Evolutionary conservation across 2,888 invertebrate species (phyloP), one percentile per base, ranked within the genome.

Genomic region (Ptilodon capucinus): DNA sequence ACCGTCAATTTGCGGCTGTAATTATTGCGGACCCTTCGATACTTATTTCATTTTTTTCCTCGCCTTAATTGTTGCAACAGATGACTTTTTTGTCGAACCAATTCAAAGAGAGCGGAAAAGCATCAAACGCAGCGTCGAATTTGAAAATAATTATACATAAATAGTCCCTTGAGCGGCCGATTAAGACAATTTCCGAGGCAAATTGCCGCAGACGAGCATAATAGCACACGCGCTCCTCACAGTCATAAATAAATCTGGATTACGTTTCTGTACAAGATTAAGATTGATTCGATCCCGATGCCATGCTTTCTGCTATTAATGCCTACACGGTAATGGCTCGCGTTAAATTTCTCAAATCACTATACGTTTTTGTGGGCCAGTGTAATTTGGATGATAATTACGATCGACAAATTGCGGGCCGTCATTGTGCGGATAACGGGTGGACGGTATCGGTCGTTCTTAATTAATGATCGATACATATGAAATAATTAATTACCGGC

Each of bases 111-210:
- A 91, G 91, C 90, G 91, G 90, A 88, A 90, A 91, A 84, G 91
- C 91, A 91, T 91, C 91, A 91, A 91, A 91, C 88, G 82, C 77
- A 85, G 83, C 89, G 86, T 91, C 87, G 91, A 91, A 90, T 91
- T 91, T 91, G 89, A 88, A 91, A 90, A 91, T 91, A 91, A 91
- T 91, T 91, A 91, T 91, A 91, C 88, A 91, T 91, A 91, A 91
- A 91, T 90, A 91, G 91, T 91, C 91, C 91, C 91, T 91, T 91
- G 91, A 91, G 91, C 91, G 91, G 83, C 83, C 91, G 91, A 91
- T 91, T 91, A 91, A 91, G 90, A 91, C 91, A 91, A 91, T 91
- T 91, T 90, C 89, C 85, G 88, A 89, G 78, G 90, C 85, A 91
- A 91, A 91, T 91, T 91, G 91, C 90, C 77, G 87, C 91, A 87